Evolutionary conservation across 1,140 invertebrate species (phyloP).

Genomic region (Procambarus virginalis): DNA sequence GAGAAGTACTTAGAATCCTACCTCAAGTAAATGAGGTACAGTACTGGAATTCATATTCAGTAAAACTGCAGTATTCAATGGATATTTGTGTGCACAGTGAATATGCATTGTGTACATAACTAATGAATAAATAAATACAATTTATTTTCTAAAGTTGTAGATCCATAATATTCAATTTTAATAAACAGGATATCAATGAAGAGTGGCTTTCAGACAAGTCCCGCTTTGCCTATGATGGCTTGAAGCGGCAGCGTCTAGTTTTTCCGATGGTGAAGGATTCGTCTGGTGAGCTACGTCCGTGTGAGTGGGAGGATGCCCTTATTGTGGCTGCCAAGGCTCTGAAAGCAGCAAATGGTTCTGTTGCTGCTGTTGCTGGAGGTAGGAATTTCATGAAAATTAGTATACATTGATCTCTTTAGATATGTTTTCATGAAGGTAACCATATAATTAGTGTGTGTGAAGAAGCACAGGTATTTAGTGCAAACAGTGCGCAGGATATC

Average conservation of each 20-base stretch:
- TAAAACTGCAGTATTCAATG: too few species aligned
- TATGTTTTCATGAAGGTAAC: too few species aligned
- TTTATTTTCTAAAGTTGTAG: not conserved
- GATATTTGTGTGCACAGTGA: too few species aligned
- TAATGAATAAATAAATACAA: not conserved
- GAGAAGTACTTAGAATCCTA: slow-evolving; percentile 95
- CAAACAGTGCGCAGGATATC: too few species aligned
- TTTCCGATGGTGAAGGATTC: slow-evolving; percentile 89
- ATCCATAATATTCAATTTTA: not conserved
- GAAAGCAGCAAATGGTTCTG: slow-evolving; percentile 76
- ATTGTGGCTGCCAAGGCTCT: slow-evolving; percentile 79
- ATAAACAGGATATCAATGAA: slow-evolving; percentile 91
- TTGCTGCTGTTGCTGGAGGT: slow-evolving; percentile 92
- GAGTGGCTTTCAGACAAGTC: slow-evolving; percentile 99
- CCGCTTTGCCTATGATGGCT: slow-evolving; percentile 96
- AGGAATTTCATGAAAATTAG: slow-evolving; percentile 79
- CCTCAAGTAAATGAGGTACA: slow-evolving; percentile 94
- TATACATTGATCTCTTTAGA: too few species aligned
- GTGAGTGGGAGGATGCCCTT: slow-evolving; percentile 95
- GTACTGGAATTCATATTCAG: not conserved
- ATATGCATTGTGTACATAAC: not conserved
- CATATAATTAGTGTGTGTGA: too few species aligned
- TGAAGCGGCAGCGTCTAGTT: slow-evolving; percentile 95
- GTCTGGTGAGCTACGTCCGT: slow-evolving; percentile 84
- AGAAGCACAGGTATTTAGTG: too few species aligned